Base-by-base conservation (phyloP, 2,113 vertebrate genomes). In the Morone chrysops region DNA sequence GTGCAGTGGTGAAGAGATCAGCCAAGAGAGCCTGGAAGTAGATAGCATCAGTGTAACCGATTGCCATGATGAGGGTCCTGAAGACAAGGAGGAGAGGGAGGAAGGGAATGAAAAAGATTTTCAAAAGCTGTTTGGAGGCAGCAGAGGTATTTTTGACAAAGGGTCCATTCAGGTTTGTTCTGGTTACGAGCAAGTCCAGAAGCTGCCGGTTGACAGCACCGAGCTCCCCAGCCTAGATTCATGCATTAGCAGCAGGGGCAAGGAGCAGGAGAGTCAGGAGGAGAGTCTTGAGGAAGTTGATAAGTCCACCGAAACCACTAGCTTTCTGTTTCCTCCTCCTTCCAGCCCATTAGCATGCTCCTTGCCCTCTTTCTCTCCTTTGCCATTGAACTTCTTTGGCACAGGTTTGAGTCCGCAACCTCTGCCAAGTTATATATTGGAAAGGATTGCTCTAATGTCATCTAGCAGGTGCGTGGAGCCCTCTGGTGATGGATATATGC, bases 401-500 rank as follows among this genome's bases (percentile, higher is more conserved):
- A 3, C 71, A 1, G 31, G 4, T 41, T 22, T 76, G 4, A 67
- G 20, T 59, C 12, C 59, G 20, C 20, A 0, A 10, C 45, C 47
- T 25, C 43, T 71, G 10, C 61, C 63, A 16, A 5, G 50, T 65
- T 65, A 38, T 3, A 25, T 70, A 1, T n/a, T 74, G 7, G 53
- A 67, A 18, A 36, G 9, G 6, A 11, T 50, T 0, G 7, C 53
- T 63, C 60, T 75, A 5, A 38, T 69, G 47, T 50, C 79, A 31
- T 2, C 18, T 0, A n/a, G 16, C 25, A 70, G 54, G 11, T 47
- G 70, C 0, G 6, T 93, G 2, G 80, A 90, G 60, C 83, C 91
- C 48, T 90, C 85, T 38, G 57, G 57, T 57, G 90, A 74, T 11
- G 93, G 87, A 8, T 95, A 95, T 14, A 82, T 87, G 92, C 85